Evolutionary conservation across 2,113 vertebrate species (phyloP), one percentile per base, ranked within the genome.

Genomic region (Thomomys bottae): DNA sequence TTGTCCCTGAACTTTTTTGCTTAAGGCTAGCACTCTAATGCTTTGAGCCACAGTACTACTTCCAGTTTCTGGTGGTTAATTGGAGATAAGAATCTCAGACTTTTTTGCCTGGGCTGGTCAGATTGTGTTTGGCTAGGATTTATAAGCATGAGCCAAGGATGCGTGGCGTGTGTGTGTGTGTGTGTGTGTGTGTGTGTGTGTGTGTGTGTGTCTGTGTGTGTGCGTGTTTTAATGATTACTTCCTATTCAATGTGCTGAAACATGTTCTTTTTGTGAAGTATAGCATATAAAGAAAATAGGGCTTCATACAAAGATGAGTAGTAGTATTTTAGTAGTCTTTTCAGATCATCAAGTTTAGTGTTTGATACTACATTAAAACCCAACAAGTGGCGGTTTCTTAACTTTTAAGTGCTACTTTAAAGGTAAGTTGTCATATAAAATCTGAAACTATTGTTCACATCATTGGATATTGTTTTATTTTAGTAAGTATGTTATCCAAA

Each of bases 321-420:
- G 9, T 17, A 83, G 20, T 45, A 91, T 68, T 89, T 67, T 77
- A 59, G 78, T 54, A 59, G n/a, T 2, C 9, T 79, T 86, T 94
- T 66, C 3, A 28, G 21, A 38, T 78, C 4, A 90, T 82, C 71
- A 82, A 67, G 30, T 0, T 30, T 90, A 64, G 77, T 80, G 23
- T 94, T 89, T 70, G 63, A 85, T 64, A 88, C 0, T 64, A 12
- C 10, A 73, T 72, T 21, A 87, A 76, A 83, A 70, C 5, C 38
- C 24, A 84, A 34, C 7, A 71, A 92, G 61, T 75, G 4, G 45
- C 68, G 38, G 4, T 61, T 90, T 85, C 72, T 63, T 45, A 82
- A 94, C 67, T 87, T 77, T 45, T 38, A 89, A 86, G 57, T 68
- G 28, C 9, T 80, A 84, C 21, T 68, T 68, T 88, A 91, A 72